Base-by-base conservation (phyloP, 2,797 vertebrate species). In the Bufotes viridis region DNA sequence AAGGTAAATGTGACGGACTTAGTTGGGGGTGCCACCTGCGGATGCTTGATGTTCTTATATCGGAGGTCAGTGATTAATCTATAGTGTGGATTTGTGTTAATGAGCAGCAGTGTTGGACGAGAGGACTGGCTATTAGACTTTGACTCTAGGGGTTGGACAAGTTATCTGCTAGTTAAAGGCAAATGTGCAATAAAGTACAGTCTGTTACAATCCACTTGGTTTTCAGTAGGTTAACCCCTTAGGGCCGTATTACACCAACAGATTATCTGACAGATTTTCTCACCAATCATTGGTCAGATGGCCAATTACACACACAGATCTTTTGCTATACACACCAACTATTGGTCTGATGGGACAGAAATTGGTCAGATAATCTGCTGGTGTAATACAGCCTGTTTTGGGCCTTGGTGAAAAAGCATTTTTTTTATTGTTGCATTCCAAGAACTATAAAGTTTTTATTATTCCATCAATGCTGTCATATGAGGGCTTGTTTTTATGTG, bases 1-100 rank as follows among this genome's bases (percentile, higher is more conserved):
- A 12, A 57, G 81, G 81, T 70, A 83, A 69, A 69, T 53, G 34
- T n/a, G 29, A 65, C 29, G 53, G 78, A 14, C n/a, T 29, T 20
- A 20, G 11, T 18, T 4, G 42, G 0, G 20, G 17, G 11, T 76
- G 20, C 75, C 75, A 24, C 51, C 51, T 78, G 75, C 1, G 20
- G 49, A 10, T 76, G 2, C 49, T 65, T 61, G 7, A 1, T 65
- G 42, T 0, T 2, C 1, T 12, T 7, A 14, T 34, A 70, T 29
- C 26, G 15, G 69, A 24, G 69, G 69, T 70, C 26, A 5, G 18
- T 49, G 14, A 72, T 34, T 29, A 20, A 7, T 17, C n/a, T n/a
- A n/a, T n/a, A n/a, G n/a, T 75, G 72, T 2, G 22, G 22, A 75
- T 75, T 75, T 7, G 20, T 10, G 9, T 22, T 51, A 75, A 74